Evolutionary conservation across 2,113 vertebrate species (phyloP), one percentile per base, ranked within the genome.

Genomic region (Brachypodius melanocephalos): DNA sequence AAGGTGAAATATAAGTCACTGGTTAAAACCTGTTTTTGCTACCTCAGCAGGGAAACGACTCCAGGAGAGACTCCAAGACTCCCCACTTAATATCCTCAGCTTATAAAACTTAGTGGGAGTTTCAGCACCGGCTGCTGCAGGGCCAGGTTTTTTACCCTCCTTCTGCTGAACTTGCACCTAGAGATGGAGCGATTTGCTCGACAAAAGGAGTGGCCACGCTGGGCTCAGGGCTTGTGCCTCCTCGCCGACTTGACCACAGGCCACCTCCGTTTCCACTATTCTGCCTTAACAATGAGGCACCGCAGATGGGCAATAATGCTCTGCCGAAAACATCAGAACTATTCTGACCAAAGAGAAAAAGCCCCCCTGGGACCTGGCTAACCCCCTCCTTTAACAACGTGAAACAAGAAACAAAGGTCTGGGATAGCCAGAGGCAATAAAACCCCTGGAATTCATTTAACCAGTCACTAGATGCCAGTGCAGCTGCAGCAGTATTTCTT

Each of bases 401-500:
- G 94, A 94, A 96, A 95, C 45, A 45, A 95, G 89, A 90, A 97
- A 96, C 94, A 96, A 96, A 95, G 96, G 92, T 93, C 92, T 57
- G 75, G 84, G 91, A 81, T 61, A 91, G 85, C 95, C 91, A 96
- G 89, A 88, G 86, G 95, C 96, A 97, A 95, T 96, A 96, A 97
- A 95, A 93, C 26, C 90, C 90, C 90, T 95, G 91, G 95, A 96
- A 97, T 97, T 97, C 88, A 95, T 97, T 95, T 96, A 95, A 95
- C 89, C 80, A 93, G 95, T 94, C 96, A 87, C 94, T 96, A 92
- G 96, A 95, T 96, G 97, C 92, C 93, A 95, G 91, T 89, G 95
- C 96, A 97, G 96, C 95, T 97, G 97, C 96, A 93, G 91, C 74
- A 71, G 86, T 62, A 86, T 95, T 96, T 96, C 94, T 95, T 94